Evolutionary conservation across 1,140 invertebrate species (phyloP), one percentile per base, ranked within the genome.

Genomic region (Achatina immaculata): DNA sequence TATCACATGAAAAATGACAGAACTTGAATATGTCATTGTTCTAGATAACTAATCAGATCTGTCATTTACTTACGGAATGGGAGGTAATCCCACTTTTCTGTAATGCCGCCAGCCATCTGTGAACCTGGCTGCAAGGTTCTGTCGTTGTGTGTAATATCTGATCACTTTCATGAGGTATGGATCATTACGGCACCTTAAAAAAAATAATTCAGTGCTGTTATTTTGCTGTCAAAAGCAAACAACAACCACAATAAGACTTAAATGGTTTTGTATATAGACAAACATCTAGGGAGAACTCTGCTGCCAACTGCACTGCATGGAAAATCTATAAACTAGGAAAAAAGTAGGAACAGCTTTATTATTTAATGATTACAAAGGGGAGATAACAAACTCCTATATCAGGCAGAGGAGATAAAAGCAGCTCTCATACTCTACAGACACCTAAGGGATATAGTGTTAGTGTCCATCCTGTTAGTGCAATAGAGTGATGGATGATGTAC

Each of bases 81-180:
- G 86, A n/a, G 90, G 90, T 4, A 91, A 85, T 9, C 90, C 90
- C 38, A 91, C 83, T 80, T 83, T 88, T 81, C 90, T 89, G 79
- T 89, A 91, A 82, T 91, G 90, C 83, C 85, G 85, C 90, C 90
- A 91, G 0, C 87, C 88, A 36, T 91, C 87, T 0, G 88, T 69
- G 71, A 91, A 90, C 14, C 85, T 80, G 11, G 86, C 81, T 11
- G 88, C 86, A 0, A 91, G 82, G 81, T 86, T 86, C 36, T 82
- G 83, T 38, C 84, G 80, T 62, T 89, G 87, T 24, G 89, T 88
- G 77, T 90, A 91, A 71, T 85, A 85, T 40, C 86, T 75, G 21
- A 91, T 81, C 9, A 89, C 86, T 80, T 88, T 87, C 89, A 91
- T 90, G 73, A 91, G 82, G 78, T 89, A 89, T 21, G 90, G 89